phyloP scores from a whole-genome alignment of 2,113 vertebrate genomes.

The Fulmarus glacialis region DNA sequence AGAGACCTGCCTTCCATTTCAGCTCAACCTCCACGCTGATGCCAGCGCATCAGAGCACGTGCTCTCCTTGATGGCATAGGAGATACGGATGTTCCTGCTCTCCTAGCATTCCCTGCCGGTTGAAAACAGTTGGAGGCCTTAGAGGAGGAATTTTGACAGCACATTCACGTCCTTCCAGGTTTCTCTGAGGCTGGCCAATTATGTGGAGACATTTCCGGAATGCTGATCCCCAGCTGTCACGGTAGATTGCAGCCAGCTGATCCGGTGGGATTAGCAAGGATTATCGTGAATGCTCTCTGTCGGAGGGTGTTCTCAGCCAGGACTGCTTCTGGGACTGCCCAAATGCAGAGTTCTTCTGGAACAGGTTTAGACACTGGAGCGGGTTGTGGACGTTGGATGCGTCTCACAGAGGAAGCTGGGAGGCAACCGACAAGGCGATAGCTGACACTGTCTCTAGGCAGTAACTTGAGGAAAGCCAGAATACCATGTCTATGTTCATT shows the following conservation, averaged over 20 bases:
- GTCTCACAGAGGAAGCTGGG: background rate
- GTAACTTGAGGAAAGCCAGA: background rate
- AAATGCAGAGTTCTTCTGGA: background rate
- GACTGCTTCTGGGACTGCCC: background rate
- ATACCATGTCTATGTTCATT: background rate
- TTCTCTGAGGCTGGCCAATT: background rate
- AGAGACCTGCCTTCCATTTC: background rate
- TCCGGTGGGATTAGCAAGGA: background rate
- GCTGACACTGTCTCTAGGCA: background rate
- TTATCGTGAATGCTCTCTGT: background rate
- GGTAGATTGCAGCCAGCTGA: background rate
- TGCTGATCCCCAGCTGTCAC: slow-evolving; percentile 35
- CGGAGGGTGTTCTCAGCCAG: background rate
- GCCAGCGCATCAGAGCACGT: background rate
- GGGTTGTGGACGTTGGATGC: background rate
- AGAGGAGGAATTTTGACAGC: slow-evolving; percentile 6
- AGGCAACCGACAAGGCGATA: background rate
- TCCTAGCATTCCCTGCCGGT: background rate
- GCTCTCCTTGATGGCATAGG: background rate
- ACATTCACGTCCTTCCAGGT: background rate
- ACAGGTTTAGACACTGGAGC: background rate
- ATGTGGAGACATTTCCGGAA: background rate
- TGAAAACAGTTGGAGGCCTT: background rate
- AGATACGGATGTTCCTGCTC: background rate
- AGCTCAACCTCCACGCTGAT: background rate